These are phyloP conservation scores for Pammene fasciana DNA, from an alignment of 2,888 invertebrate genomes.

Conservation along the genomic window DNA sequence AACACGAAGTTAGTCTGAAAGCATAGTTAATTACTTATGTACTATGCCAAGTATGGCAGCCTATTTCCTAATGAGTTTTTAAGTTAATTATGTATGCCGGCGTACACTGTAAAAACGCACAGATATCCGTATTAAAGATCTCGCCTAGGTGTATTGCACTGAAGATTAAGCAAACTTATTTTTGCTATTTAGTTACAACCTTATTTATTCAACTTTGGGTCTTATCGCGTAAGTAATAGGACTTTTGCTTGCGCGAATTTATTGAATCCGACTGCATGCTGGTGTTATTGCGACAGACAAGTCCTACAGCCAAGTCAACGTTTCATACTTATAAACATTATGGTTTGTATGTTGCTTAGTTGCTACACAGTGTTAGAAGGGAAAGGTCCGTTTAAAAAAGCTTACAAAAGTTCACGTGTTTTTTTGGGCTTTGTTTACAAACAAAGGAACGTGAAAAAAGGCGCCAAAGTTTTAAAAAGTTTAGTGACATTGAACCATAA, in stretches of 20 bases:
- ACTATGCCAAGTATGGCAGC: conserved; percentile 29
- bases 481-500: conserved; percentile 34
- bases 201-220: conserved; percentile 50
- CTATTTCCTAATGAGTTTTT: conserved; percentile 36
- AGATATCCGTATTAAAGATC: conserved; percentile 54
- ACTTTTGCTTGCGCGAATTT: conserved; percentile 35
- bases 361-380: conserved; percentile 72
- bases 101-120: conserved; percentile 39
- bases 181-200: conserved; percentile 49
- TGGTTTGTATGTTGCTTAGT: conserved; percentile 75
- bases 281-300: conserved; percentile 69
- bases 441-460: conserved; percentile 25
- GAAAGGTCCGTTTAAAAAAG: conserved; percentile 63
- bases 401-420: conserved; percentile 28
- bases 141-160: conserved; percentile 63
- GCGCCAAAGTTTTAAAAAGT: conserved; percentile 25
- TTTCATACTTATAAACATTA: conserved; percentile 79
- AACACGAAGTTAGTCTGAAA: conserved; percentile 10
- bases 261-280: conserved; percentile 19
- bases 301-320: conserved; percentile 66
- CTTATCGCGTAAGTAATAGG: conserved; percentile 48
- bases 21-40: conserved; percentile 15
- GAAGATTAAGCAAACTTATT: conserved; percentile 58
- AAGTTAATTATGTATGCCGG: conserved; percentile 16
- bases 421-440: conserved; percentile 35